Evolutionary conservation across 92 coral and sea anemone genomes (phyloP).

Genomic region (Phymanthus crucifer): DNA sequence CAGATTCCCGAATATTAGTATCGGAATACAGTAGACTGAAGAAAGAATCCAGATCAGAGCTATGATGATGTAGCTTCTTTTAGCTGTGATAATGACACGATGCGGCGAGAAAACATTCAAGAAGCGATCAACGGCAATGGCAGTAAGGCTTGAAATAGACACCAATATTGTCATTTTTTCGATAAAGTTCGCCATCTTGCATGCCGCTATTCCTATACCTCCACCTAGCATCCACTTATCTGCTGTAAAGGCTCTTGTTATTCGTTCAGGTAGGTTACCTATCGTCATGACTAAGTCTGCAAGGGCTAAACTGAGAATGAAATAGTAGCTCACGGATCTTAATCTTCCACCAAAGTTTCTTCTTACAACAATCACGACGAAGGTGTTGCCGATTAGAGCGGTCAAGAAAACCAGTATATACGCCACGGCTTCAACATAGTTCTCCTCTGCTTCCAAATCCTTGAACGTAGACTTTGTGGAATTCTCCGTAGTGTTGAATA

Average conservation of each 20-base stretch:
- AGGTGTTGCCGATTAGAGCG: conserved; percentile 45
- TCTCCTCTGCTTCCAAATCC: background rate
- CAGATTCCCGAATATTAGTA: conserved; percentile 51
- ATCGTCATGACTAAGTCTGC: conserved; percentile 48
- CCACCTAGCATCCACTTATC: conserved; percentile 54
- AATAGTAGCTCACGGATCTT: conserved; percentile 48
- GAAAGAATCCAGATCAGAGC: conserved; percentile 53
- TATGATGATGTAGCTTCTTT: conserved; percentile 27
- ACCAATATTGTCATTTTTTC: conserved; percentile 55
- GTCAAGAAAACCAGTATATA: conserved; percentile 36
- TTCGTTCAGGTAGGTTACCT: conserved; percentile 57
- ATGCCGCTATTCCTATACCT: conserved; percentile 37
- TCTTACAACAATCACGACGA: conserved; percentile 44
- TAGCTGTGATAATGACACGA: conserved; percentile 41
- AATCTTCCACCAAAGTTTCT: conserved; percentile 49
- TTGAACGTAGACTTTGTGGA: background rate
- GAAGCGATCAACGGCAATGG: conserved; percentile 64
- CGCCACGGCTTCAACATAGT: conserved; percentile 26
- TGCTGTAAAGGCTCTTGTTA: conserved; percentile 39
- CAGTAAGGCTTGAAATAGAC: conserved; percentile 52
- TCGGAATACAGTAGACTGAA: conserved; percentile 37
- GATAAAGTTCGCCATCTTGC: conserved; percentile 57
- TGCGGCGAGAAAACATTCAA: conserved; percentile 56
- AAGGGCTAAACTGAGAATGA: conserved; percentile 50
- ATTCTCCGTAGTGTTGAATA: background rate